These are phyloP conservation scores for Linnaemya vulpina DNA, from an alignment of 2,888 invertebrate genomes.

Conservation along the genomic window DNA sequence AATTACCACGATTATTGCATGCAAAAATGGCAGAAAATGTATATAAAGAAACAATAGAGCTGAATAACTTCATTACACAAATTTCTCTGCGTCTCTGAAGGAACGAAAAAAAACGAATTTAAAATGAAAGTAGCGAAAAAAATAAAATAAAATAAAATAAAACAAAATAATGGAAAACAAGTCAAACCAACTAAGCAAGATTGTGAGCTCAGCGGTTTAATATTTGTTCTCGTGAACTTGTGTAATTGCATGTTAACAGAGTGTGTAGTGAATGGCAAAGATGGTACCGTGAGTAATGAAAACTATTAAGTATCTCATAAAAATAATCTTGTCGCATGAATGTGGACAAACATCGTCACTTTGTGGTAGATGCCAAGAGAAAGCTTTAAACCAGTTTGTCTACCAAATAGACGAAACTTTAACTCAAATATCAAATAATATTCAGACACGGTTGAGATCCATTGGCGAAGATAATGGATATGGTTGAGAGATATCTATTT, in stretches of 20 bases:
- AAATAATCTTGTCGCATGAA: too few relatives aligned
- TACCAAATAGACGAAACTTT: too few relatives aligned
- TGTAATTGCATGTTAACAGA: slow-evolving; percentile 30
- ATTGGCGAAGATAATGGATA: too few relatives aligned
- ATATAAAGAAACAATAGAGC: slow-evolving; percentile 42
- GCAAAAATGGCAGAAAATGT: slow-evolving; percentile 24
- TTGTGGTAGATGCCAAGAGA: too few relatives aligned
- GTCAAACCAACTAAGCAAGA: slow-evolving; percentile 29
- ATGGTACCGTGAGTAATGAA: background rate
- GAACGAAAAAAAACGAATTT: background rate
- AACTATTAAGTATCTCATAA: too few relatives aligned
- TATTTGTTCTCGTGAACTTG: slow-evolving; percentile 11
- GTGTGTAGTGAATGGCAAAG: background rate
- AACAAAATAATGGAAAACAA: background rate
- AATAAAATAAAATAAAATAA: too few relatives aligned
- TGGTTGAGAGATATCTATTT: too few relatives aligned
- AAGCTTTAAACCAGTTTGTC: too few relatives aligned
- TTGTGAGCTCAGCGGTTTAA: slow-evolving; percentile 29
- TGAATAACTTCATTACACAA: slow-evolving; percentile 66
- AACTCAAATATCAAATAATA: too few relatives aligned
- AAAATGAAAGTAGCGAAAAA: background rate
- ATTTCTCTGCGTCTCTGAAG: background rate
- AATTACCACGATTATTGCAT: slow-evolving; percentile 24
- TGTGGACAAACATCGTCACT: too few relatives aligned
- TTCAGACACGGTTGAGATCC: too few relatives aligned